phyloP scores from a whole-genome alignment of 2,113 vertebrate genomes.

The Okapia johnstoni region DNA sequence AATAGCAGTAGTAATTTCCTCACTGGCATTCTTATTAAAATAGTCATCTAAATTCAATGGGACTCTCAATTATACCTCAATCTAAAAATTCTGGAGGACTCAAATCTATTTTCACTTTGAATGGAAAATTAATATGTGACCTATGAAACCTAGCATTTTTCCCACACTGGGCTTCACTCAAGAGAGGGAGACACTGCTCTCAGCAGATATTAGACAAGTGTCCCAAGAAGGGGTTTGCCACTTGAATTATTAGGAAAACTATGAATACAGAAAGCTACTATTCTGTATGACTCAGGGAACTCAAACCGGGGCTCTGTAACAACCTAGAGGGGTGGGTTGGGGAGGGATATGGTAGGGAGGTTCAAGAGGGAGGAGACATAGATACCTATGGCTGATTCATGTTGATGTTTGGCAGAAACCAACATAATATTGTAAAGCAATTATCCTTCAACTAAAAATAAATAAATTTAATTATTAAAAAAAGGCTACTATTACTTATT shows the following conservation, averaged over 20 bases:
- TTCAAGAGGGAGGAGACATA: not conserved
- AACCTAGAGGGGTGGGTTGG: not conserved
- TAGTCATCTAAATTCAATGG: not conserved
- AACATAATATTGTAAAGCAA: not conserved
- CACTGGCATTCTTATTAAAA: not conserved
- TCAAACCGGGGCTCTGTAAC: not conserved
- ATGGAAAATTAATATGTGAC: not conserved
- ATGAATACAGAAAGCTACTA: not conserved
- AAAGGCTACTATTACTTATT: not conserved
- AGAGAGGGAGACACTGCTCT: not conserved
- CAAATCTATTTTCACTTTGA: constrained; percentile 15
- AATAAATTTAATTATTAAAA: not conserved
- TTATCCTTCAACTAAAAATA: not conserved
- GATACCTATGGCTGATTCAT: not conserved
- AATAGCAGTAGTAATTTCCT: not conserved
- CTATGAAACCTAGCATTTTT: not conserved
- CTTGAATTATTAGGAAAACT: not conserved
- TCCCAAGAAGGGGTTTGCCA: not conserved
- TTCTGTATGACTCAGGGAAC: not conserved
- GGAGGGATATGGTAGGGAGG: not conserved
- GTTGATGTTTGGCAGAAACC: not conserved
- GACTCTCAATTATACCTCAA: not conserved
- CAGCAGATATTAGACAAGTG: not conserved
- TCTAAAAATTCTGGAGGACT: not conserved
- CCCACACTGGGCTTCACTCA: not conserved